Evolutionary conservation across 1,140 invertebrate species (phyloP).

Genomic region (Pseudobourletiella spinata): DNA sequence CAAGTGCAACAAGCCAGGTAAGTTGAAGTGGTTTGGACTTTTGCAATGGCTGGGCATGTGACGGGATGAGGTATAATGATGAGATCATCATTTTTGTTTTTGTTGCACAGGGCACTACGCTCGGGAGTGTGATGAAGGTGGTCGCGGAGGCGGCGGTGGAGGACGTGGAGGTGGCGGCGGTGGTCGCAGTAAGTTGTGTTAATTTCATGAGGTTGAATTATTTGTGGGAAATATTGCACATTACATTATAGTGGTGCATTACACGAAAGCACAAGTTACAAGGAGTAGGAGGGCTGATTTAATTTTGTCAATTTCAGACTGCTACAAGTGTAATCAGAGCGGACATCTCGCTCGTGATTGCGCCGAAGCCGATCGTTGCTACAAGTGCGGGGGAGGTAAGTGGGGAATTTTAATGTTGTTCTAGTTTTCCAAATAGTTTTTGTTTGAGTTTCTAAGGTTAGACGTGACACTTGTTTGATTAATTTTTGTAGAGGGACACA

Average conservation of each 20-base stretch:
- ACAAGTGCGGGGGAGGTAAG: background rate
- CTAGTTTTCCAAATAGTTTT: background rate
- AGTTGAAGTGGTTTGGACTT: background rate
- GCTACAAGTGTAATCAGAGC: conserved; percentile 77
- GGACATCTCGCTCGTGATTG: conserved; percentile 85
- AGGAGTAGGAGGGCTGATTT: too few relatives aligned
- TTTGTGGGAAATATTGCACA: background rate
- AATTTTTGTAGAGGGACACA: background rate
- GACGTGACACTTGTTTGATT: background rate
- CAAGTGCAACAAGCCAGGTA: background rate
- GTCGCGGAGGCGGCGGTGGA: background rate
- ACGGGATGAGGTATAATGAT: conserved; percentile 3
- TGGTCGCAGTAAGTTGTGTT: background rate
- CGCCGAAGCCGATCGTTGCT: conserved; percentile 47
- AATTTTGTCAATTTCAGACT: conserved; percentile 39
- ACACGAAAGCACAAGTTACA: too few relatives aligned
- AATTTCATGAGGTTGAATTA: background rate
- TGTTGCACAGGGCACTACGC: conserved; percentile 12
- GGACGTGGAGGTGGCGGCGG: background rate
- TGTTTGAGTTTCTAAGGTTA: background rate
- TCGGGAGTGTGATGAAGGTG: conserved; percentile 59
- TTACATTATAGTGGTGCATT: too few relatives aligned
- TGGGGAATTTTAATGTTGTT: background rate
- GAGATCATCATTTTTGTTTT: conserved; percentile 5
- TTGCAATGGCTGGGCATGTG: background rate